Conservation (phyloP, 2,113 vertebrate genomes). For the Paracanthobrama guichenoti region DNA sequence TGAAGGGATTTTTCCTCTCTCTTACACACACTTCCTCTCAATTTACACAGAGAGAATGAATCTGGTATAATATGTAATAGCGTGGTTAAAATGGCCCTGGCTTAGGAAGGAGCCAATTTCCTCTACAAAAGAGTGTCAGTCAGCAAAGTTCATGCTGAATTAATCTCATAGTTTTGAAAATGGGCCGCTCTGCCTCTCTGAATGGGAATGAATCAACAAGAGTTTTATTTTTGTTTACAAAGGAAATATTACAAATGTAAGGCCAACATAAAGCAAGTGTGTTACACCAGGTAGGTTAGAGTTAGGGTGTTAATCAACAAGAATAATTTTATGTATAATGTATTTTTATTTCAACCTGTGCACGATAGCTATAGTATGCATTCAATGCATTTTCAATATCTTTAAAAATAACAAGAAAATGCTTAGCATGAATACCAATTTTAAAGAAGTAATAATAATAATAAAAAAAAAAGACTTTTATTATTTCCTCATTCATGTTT, state of each 20-base stretch:
- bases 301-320: conserved; percentile 7
- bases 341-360: background rate
- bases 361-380: background rate
- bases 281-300: background rate
- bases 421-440: no score
- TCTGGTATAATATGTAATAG: conserved; percentile 45
- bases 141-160: conserved; percentile 52
- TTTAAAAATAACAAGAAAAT: no score
- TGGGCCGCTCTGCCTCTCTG: conserved; percentile 19
- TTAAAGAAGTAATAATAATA: no score
- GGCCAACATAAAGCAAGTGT: background rate
- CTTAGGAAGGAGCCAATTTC: conserved; percentile 48
- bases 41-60: conserved; percentile 40
- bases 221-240: conserved; percentile 52
- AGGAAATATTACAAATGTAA: background rate
- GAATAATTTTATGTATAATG: background rate
- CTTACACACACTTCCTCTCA: conserved; percentile 3
- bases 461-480: no score
- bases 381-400: background rate
- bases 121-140: conserved; percentile 34
- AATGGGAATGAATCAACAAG: conserved; percentile 37
- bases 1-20: background rate
- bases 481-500: background rate
- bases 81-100: conserved; percentile 40
- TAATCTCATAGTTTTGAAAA: conserved; percentile 46